These are phyloP conservation scores for Pagetopsis macropterus DNA, from an alignment of 2,797 vertebrate species.

Conservation along the genomic window DNA sequence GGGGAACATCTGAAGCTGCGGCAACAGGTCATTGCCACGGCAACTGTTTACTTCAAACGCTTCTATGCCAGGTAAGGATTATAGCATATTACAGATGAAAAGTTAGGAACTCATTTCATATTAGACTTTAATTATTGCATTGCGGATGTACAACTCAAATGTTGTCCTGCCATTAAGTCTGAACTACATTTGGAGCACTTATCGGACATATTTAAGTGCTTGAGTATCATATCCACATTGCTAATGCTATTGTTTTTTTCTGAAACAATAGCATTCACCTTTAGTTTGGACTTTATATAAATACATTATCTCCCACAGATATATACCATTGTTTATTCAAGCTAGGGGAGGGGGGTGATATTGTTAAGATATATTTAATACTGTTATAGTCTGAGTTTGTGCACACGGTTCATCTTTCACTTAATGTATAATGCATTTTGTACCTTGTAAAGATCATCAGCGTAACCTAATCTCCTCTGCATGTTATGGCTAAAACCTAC, in stretches of 20 bases:
- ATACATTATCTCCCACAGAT: background rate
- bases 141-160: background rate
- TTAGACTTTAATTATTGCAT: background rate
- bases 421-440: background rate
- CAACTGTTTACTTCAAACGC: constrained; percentile 99
- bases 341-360: background rate
- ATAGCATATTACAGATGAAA: background rate
- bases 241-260: background rate
- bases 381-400: background rate
- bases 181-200: background rate
- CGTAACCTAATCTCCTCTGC: background rate
- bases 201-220: background rate
- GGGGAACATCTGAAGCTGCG: constrained; percentile 99
- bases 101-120: background rate
- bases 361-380: background rate
- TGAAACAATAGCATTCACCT: background rate
- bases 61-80: constrained; percentile 95
- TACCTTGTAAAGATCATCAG: background rate
- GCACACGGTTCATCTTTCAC: background rate
- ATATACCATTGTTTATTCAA: background rate
- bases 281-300: background rate
- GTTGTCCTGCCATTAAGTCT: background rate
- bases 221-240: background rate
- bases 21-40: constrained; percentile 99
- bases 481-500: background rate